Base-by-base conservation (phyloP, 2,888 invertebrate genomes). In the Sarcophaga caerulescens region DNA sequence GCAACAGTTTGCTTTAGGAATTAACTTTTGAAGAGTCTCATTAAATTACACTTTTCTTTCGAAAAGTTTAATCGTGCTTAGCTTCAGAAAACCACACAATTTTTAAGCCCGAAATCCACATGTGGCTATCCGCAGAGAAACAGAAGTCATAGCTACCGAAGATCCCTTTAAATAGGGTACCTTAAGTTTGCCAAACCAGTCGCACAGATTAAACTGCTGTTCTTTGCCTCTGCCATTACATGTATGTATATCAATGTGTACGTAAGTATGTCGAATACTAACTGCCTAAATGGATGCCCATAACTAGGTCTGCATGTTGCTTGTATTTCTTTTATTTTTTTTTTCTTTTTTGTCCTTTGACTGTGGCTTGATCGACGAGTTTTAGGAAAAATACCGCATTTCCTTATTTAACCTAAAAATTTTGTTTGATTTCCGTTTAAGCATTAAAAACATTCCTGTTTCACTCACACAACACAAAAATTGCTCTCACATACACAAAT, bases 371-470 rank as follows among this genome's bases (percentile, higher is more conserved):
- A 6, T 63, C 35, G 19, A 52, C 2, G 17, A 60, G 60, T 35
- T 62, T 66, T 63, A 59, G 77, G 66, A 81, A 77, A 81, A 77
- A 78, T 75, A 60, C 84, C 81, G 83, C 84, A 86, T 84, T 75
- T 86, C 70, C 81, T 81, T 86, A 78, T 78, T 86, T 84, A 81
- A 84, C 74, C 77, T 71, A 81, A 78, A 84, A 77, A 81, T 75
- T 47, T 73, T 60, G 60, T 63, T 60, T 23, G 19, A 73, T 77
- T 81, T 86, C 84, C 81, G 74, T 77, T 84, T 71, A 75, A 65
- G 59, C 21, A 81, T 84, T 78, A 71, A 81, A 14, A 17, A 68
- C 70, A 66, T 78, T 62, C 45, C 35, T 63, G 8, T 70, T 62
- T 19, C 25, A 25, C 5, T 52, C 52, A 12, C 52, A 52, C 52